Conservation (phyloP, 2,888 invertebrate genomes). For the Clitarchus hookeri region DNA sequence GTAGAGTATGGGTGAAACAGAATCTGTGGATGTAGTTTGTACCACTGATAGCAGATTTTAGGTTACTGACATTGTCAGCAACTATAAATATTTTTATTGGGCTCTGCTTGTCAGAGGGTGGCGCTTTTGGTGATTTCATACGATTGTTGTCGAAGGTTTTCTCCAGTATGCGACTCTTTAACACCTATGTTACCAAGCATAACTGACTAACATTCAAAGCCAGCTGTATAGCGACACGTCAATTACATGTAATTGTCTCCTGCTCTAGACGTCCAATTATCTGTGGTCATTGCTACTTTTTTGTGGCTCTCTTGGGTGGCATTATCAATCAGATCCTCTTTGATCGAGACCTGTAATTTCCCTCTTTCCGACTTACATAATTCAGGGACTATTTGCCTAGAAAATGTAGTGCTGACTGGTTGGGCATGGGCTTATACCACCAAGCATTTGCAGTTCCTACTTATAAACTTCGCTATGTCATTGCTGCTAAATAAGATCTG, state of each 20-base stretch:
- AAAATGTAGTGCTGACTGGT: neutral
- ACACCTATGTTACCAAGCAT: neutral
- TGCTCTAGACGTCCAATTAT: neutral
- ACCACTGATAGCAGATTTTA: neutral
- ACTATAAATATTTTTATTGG: neutral
- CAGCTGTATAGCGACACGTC: neutral
- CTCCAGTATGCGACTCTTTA: neutral
- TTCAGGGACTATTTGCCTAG: neutral
- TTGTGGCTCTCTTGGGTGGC: neutral
- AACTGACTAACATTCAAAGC: neutral
- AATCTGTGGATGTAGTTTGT: neutral
- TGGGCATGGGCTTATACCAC: no score
- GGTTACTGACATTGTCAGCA: slow-evolving; percentile 10
- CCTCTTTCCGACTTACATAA: no score
- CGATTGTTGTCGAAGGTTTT: neutral
- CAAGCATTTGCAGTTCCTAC: no score
- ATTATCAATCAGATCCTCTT: neutral
- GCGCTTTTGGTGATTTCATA: neutral
- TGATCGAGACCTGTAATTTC: neutral
- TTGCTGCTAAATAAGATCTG: no score
- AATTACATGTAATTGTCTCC: neutral
- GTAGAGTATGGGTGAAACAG: neutral
- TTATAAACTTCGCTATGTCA: no score
- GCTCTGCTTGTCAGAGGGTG: neutral
- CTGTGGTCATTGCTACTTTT: neutral